Evolutionary conservation across 2,113 vertebrate genomes (phyloP).

Genomic region (Thryonomys swinderianus): DNA sequence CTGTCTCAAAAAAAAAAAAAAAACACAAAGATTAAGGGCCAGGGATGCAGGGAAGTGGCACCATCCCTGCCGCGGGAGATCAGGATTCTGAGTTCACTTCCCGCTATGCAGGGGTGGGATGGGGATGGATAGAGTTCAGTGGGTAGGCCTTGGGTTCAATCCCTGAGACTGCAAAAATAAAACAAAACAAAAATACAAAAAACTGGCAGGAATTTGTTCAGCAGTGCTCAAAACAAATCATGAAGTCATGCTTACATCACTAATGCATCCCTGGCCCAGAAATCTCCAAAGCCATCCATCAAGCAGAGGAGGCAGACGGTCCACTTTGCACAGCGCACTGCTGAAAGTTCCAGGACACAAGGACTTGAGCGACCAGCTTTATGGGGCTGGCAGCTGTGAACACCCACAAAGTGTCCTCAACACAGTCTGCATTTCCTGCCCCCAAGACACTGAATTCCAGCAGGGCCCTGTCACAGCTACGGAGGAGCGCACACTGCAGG

Average conservation of each 20-base stretch:
- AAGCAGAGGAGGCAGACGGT: not conserved
- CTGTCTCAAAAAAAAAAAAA: not conserved
- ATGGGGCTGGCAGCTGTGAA: not conserved
- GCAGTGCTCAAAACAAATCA: not conserved
- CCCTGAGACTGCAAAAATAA: not conserved
- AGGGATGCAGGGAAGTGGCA: not conserved
- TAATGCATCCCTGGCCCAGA: not conserved
- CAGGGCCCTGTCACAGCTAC: rapidly evolving
- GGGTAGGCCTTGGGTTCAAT: not conserved
- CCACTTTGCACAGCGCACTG: too few relatives aligned
- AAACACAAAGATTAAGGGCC: not conserved
- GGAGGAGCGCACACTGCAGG: not conserved
- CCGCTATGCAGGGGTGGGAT: too few relatives aligned
- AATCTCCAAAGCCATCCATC: not conserved
- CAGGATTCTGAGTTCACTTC: too few relatives aligned
- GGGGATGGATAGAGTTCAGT: not conserved
- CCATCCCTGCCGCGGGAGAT: too few relatives aligned
- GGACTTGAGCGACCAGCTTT: not conserved
- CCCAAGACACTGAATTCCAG: rapidly evolving
- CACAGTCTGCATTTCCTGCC: too few relatives aligned
- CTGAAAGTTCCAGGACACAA: not conserved
- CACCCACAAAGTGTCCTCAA: not conserved
- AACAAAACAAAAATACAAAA: not conserved
- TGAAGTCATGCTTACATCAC: not conserved
- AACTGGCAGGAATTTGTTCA: not conserved